Base-by-base conservation (phyloP, 2,888 invertebrate genomes). In the Pocota personata region DNA sequence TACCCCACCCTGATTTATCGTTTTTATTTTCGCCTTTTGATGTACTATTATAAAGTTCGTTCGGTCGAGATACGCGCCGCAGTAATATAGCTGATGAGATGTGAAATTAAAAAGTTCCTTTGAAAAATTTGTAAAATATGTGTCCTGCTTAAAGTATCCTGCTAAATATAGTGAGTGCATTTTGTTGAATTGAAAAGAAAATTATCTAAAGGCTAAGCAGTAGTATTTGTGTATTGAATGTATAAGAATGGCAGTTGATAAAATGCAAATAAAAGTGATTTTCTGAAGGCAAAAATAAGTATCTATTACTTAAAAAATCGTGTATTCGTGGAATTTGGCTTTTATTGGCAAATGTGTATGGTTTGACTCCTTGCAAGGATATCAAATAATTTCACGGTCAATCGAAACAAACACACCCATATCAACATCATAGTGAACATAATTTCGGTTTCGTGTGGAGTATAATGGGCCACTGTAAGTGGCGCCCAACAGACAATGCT, bases 391-490 rank as follows among this genome's bases (percentile, higher is more conserved):
- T 21, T 14, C 35, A 52, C n/a, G 27, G 50, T 50, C 27, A 35
- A 69, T 3, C 10, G 5, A 24, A 62, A 24, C 27, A 14, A 58
- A 6, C 57, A 48, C 76, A 19, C n/a, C 48, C 57, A 48, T 58
- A 73, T 60, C 58, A 79, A 32, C 60, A 84, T 52, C 48, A 58
- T 75, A 86, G 60, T 43, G 46, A 24, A 62, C 37, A 62, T 55
- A 48, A 77, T 50, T 48, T 58, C 60, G 19, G 72, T 66, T 76
- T 82, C 46, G 46, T 27, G 50, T n/a, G 43, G 48, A 60, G 35
- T 69, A 73, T 50, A 78, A 89, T 89, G 89, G 89, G 89, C 89
- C 89, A 89, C 89, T 88, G 86, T 83, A 88, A 89, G 89, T 89
- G 89, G 89, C 89, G 84, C 79, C 77, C 73, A 82, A 82, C 79